Base-by-base conservation (phyloP, 2,797 vertebrate genomes). In the Anableps anableps region DNA sequence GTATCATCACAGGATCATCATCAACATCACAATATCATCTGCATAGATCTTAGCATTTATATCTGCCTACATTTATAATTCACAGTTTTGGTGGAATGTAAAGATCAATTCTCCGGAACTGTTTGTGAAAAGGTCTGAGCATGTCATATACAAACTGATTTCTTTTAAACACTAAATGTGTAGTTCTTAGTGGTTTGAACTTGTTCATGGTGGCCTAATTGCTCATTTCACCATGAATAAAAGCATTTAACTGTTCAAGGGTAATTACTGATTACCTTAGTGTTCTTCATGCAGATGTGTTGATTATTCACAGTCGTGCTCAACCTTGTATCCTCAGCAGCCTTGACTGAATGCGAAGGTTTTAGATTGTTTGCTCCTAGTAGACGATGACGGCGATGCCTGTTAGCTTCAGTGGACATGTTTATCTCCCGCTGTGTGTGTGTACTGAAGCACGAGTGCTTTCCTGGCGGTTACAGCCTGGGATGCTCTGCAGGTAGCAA, bases 401-500 rank as follows among this genome's bases (percentile, higher is more conserved):
- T 26, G 8, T 31, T 66, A 48, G 62, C 31, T 68, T 34, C 73
- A 51, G 36, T 45, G 34, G 47, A 9, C 75, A 55, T 78, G 55
- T 80, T 36, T 81, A 62, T 78, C 75, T 71, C 21, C 66, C 29
- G 51, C 53, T 81, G 50, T 77, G 50, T 77, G 64, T 41, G 77
- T 74, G 13, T 47, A 50, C 19, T 51, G 51, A 53, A 53, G 68
- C 66, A 10, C n/a, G 13, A 77, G 73, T 81, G 81, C 85, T 87
- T 86, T 88, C 82, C n/a, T 66, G 72, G 43, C 0, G 11, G 80
- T 84, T 55, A 41, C 66, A 62, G 75, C 55, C 76, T 55, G 70
- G 80, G 78, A 72, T 86, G 79, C 82, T 79, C 83, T 75, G 78
- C 78, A 84, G 83, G 85, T 86, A 79, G 80, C 76, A 34, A 80